These are phyloP conservation scores for Parascotia fuliginaria DNA, from an alignment of 2,888 invertebrate species.

Conservation along the genomic window DNA sequence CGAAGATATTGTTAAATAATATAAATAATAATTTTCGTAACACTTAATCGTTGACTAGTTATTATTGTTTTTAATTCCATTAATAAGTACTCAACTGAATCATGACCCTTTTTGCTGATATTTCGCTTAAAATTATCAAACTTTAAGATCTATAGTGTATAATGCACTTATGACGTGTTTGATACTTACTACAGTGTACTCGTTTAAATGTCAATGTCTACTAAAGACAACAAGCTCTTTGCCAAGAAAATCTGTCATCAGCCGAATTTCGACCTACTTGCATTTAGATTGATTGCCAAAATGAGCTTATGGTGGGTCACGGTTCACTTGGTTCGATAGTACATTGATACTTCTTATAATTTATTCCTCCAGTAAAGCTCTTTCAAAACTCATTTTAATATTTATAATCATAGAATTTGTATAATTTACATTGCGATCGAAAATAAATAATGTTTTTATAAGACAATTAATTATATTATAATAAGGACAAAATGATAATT, in stretches of 20 bases:
- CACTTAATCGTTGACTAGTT: constrained; percentile 28
- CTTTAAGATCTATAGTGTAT: too few species aligned
- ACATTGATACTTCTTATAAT: constrained; percentile 16
- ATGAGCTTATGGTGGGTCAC: too few species aligned
- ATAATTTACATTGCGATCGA: constrained; percentile 33
- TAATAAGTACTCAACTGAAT: constrained; percentile 24
- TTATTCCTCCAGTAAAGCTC: constrained; percentile 36
- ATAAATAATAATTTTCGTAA: constrained; percentile 33
- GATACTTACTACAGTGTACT: too few species aligned
- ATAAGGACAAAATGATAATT: constrained; percentile 37
- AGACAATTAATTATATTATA: constrained; percentile 26
- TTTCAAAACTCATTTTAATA: constrained; percentile 40
- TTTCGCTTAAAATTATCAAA: too few species aligned
- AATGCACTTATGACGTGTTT: too few species aligned
- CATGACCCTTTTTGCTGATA: too few species aligned
- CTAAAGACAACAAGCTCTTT: too few species aligned
- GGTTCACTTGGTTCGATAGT: too few species aligned
- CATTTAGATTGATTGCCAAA: too few species aligned
- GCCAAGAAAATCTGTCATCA: too few species aligned
- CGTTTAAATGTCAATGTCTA: too few species aligned
- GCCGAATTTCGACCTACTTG: too few species aligned
- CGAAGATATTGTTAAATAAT: constrained; percentile 21
- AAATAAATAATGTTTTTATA: constrained; percentile 14
- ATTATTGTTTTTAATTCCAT: constrained; percentile 20
- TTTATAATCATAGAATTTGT: constrained; percentile 30